Evolutionary conservation across 2,113 vertebrate genomes (phyloP).

Genomic region (Aptenodytes patagonicus): DNA sequence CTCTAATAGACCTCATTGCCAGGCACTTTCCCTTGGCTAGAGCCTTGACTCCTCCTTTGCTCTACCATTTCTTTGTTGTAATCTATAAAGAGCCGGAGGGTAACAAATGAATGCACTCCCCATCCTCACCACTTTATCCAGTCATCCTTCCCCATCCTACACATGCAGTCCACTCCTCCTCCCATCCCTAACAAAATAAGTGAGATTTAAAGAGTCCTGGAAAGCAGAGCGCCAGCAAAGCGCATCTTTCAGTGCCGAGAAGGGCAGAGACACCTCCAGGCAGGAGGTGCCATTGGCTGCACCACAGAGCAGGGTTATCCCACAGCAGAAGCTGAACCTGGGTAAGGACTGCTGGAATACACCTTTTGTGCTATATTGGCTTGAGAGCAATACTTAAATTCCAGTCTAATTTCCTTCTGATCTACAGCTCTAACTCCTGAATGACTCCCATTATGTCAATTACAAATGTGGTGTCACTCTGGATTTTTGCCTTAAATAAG

Average conservation of each 20-base stretch:
- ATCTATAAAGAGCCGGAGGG: background rate
- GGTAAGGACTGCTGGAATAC: background rate
- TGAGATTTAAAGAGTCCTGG: background rate
- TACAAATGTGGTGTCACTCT: background rate
- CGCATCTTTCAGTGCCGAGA: background rate
- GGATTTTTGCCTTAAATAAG: background rate
- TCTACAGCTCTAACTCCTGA: background rate
- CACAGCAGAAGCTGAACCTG: background rate
- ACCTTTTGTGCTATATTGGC: background rate
- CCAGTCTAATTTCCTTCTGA: background rate
- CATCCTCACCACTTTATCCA: background rate
- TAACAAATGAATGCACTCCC: background rate
- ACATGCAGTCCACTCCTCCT: background rate
- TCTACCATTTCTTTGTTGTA: background rate
- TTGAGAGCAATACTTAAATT: background rate
- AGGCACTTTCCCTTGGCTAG: background rate
- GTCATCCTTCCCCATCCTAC: background rate
- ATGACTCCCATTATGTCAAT: background rate
- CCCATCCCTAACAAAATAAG: background rate
- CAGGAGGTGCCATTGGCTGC: background rate
- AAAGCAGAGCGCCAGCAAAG: background rate
- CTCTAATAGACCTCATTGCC: background rate
- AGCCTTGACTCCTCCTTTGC: background rate
- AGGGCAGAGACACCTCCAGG: background rate
- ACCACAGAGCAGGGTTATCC: background rate